These are phyloP conservation scores for Tokudaia muenninki DNA, from an alignment of 2,797 vertebrate species.

Conservation along the genomic window DNA sequence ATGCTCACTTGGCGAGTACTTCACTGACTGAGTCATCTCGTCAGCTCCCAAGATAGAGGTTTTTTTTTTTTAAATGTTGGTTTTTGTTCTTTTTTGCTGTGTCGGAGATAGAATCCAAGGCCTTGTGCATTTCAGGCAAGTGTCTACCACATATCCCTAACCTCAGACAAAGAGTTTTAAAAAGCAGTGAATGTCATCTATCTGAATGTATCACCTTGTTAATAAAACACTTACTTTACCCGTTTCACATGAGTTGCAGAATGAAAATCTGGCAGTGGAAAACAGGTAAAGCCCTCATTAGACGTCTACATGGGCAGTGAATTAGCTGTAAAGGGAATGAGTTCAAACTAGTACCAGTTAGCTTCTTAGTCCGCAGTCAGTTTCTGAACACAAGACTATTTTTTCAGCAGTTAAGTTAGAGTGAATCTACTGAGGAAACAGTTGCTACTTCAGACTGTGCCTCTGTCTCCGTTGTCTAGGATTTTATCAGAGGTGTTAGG, in stretches of 20 bases:
- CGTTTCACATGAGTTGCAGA: slow-evolving; percentile 43
- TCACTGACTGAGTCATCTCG: neutral
- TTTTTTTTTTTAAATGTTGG: neutral
- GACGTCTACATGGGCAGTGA: neutral
- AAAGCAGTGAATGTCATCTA: neutral
- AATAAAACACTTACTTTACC: neutral
- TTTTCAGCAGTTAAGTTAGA: neutral
- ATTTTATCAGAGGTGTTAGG: slow-evolving; percentile 31
- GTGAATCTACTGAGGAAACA: slow-evolving; percentile 5
- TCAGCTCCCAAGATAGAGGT: neutral
- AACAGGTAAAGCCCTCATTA: neutral
- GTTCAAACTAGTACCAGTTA: slow-evolving; percentile 10
- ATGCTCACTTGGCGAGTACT: neutral
- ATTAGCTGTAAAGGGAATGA: neutral
- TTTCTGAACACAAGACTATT: slow-evolving; percentile 16
- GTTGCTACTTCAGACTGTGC: slow-evolving; percentile 24
- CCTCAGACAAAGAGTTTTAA: slow-evolving; percentile 33
- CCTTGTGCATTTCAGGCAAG: neutral
- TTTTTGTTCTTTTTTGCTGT: neutral
- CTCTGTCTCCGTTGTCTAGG: neutral
- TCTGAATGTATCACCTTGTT: slow-evolving; percentile 5
- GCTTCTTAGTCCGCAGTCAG: slow-evolving; percentile 6
- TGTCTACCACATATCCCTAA: neutral
- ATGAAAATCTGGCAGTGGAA: slow-evolving; percentile 25
- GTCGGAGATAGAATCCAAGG: neutral